Evolutionary conservation across 1,140 invertebrate species (phyloP), one percentile per base, ranked within the genome.

Genomic region (Elymnias hypermnestra): DNA sequence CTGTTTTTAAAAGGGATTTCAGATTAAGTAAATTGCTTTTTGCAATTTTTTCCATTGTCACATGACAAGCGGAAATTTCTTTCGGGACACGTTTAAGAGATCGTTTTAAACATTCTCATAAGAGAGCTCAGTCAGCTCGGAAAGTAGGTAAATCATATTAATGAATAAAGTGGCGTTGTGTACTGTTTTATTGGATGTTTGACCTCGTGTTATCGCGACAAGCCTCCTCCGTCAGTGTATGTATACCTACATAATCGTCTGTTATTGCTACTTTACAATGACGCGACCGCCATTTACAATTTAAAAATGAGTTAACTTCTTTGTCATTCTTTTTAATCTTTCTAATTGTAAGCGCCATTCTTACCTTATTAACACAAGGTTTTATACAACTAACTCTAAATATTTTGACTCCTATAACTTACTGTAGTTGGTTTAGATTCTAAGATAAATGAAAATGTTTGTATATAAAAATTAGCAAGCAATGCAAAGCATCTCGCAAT

Each of bases 121-220:
- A 8, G 33, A 36, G 17, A 36, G 17, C 17, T 36, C 15, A 35
- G 17, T 35, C 26, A 15, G 14, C 14, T 33, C 12, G 28, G 7
- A 19, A 29, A 53, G 56, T 64, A 64, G 57, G 55, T 55, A 64
- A 61, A 63, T 66, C 51, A 55, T 62, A 55, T 57, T 61, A 33
- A 45, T 53, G 52, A 62, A 61, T 52, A 61, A 56, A 53, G 49
- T 51, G 41, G 44, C 53, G 41, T 53, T 58, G 26, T 42, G 40
- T 50, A 51, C 43, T 42, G 43, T 68, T 63, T 68, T 63, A 72
- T 72, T 73, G 59, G 47, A 59, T 61, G 63, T 64, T 62, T 74
- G 72, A 76, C 75, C 72, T 67, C 63, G 65, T 36, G 61, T 65
- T 76, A 76, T 76, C 72, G 59, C 48, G 68, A 26, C 75, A 67